Conservation (phyloP, 1,140 invertebrate species). For the Panulirus ornatus region DNA sequence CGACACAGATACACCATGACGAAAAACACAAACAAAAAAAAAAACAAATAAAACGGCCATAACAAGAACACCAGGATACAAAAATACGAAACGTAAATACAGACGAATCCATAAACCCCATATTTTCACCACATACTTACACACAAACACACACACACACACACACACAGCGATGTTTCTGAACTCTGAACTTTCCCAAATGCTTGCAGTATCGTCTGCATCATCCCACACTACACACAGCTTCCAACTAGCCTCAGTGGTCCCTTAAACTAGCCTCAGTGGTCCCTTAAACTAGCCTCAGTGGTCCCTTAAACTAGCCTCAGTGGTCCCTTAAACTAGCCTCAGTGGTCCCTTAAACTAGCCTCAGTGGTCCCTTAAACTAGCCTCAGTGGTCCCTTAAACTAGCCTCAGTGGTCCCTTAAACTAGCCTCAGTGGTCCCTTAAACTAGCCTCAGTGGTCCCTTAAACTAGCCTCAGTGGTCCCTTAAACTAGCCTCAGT, state of each 20-base stretch:
- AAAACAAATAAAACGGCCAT: background rate
- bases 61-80: background rate
- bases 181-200: background rate
- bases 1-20: background rate
- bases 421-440: no score
- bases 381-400: no score
- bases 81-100: background rate
- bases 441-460: no score
- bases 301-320: no score
- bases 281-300: no score
- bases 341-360: no score
- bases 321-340: no score
- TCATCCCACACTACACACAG: background rate
- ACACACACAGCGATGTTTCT: background rate
- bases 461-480: no score
- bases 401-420: no score
- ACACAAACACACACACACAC: conserved; percentile 6
- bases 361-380: no score
- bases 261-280: background rate
- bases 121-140: background rate
- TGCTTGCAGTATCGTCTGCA: background rate
- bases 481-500: no score
- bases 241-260: background rate
- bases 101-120: background rate
- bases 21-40: background rate